Base-by-base conservation (phyloP, 1,140 invertebrate species). In the Parapsyche elsis region DNA sequence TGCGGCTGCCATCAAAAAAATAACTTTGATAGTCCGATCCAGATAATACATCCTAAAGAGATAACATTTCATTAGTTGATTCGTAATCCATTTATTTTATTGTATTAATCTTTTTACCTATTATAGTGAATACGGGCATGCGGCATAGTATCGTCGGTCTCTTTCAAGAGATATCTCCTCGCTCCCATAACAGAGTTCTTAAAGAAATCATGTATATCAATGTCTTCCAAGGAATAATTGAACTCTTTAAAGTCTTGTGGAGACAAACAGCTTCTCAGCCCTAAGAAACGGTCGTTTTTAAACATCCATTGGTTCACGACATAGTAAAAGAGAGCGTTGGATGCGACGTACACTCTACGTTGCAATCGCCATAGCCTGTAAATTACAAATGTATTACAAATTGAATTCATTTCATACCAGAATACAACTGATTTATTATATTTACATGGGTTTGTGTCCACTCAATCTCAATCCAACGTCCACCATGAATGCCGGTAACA, bases 231-330 rank as follows among this genome's bases (percentile, higher is more conserved):
- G 7, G 89, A 90, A 85, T 92, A 94, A 45, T 89, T 90, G 84
- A 95, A 95, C 24, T 88, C 85, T 78, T 90, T 88, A 80, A 87
- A 82, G 85, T 99, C 96, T 16, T 88, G 85, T 0, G 88, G 81
- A 53, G 91, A 88, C 76, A 97, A 86, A 5, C 87, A 83, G 0
- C 88, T 85, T 76, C 93, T 89, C 14, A 98, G 86, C 0, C 87
- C 85, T 9, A 92, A 83, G 26, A 95, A 90, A 80, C 97, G 96
- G 0, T 91, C 87, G 81, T 96, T 96, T 21, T 88, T 85, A 84
- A 98, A 98, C 7, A 89, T 88, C 96, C 96, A 98, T 85, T 96
- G 91, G 80, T 95, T 92, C 0, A 90, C 92, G 0, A 95, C 91
- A 84, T 97, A 99, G 84, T 94, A 95, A 67, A 93, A 89, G 2